Conservation (phyloP, 2,113 vertebrate genomes). For the Camelus bactrianus region DNA sequence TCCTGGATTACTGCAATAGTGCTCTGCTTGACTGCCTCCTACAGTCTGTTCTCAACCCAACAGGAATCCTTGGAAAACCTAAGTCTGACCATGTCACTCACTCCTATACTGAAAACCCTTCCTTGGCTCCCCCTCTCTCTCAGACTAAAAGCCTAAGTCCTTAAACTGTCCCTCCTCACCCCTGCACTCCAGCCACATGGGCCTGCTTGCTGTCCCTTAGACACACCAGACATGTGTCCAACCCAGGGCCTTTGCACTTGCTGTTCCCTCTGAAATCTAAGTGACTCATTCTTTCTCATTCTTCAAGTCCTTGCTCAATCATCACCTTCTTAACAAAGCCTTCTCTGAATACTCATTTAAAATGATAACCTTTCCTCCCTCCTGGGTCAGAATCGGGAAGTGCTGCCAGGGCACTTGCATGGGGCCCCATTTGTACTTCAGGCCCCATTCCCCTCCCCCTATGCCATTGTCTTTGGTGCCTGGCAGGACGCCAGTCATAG, state of each 20-base stretch:
- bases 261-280: background rate
- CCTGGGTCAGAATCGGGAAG: background rate
- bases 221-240: background rate
- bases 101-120: background rate
- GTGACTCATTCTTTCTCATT: background rate
- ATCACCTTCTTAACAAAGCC: background rate
- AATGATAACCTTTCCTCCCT: background rate
- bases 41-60: background rate
- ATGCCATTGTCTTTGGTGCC: background rate
- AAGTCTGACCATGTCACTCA: background rate
- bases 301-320: background rate
- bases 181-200: background rate
- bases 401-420: rapidly evolving
- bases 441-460: background rate
- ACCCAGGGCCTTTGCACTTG: background rate
- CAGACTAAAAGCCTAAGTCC: background rate
- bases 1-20: background rate
- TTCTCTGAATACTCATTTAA: background rate
- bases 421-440: background rate
- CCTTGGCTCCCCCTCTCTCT: background rate
- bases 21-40: background rate
- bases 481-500: background rate
- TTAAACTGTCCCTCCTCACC: background rate
- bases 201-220: background rate
- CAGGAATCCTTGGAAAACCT: background rate